Evolutionary conservation across 2,113 vertebrate species (phyloP).

Genomic region (Xiphophorus couchianus): DNA sequence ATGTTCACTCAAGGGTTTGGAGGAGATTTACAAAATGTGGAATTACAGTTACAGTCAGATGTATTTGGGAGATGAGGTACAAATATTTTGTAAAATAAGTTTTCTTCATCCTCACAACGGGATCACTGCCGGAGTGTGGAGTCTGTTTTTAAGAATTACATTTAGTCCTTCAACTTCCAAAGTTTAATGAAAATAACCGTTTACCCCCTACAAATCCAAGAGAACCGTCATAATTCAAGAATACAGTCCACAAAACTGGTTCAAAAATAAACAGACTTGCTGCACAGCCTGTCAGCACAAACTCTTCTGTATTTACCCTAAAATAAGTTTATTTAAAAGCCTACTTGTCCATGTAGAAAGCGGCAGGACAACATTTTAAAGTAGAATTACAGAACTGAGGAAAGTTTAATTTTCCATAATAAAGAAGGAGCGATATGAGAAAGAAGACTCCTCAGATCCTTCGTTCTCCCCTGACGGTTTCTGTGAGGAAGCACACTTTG

Average conservation of each 20-base stretch:
- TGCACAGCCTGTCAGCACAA: constrained; percentile 27
- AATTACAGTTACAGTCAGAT: neutral
- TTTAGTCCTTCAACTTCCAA: constrained; percentile 50
- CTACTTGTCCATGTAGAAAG: constrained; percentile 1
- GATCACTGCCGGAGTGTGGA: constrained; percentile 44
- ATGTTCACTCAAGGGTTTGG: too few relatives aligned
- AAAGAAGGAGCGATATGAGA: constrained; percentile 21
- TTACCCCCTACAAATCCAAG: constrained; percentile 55
- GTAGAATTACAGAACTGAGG: constrained; percentile 14
- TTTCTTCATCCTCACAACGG: constrained; percentile 9
- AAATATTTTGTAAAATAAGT: constrained; percentile 13
- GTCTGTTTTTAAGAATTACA: constrained; percentile 55
- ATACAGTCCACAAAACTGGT: constrained; percentile 42
- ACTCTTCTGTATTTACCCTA: constrained; percentile 31
- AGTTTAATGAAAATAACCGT: constrained; percentile 65
- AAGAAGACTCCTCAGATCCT: constrained; percentile 34
- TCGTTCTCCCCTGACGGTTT: constrained; percentile 45
- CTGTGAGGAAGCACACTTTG: constrained; percentile 61
- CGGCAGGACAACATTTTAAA: constrained; percentile 26
- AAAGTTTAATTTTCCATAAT: constrained; percentile 9
- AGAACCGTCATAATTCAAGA: constrained; percentile 51
- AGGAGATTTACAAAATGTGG: neutral
- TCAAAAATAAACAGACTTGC: constrained; percentile 39
- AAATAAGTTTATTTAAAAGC: constrained; percentile 38
- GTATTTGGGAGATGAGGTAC: neutral